Evolutionary conservation across 2,797 vertebrate species (phyloP).

Genomic region (Acropternis orthonyx): DNA sequence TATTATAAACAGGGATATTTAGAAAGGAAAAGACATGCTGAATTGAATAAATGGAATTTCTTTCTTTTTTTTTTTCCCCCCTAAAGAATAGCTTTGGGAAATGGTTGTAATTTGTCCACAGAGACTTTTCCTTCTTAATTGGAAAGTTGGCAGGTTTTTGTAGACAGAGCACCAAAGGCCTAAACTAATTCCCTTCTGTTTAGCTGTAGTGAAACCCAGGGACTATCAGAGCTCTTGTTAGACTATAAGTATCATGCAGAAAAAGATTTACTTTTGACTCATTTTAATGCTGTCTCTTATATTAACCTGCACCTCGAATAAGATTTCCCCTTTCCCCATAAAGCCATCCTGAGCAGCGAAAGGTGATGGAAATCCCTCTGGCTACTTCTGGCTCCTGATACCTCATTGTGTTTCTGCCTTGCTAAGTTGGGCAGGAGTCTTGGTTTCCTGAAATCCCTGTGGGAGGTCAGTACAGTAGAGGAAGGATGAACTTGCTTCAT

Average conservation of each 20-base stretch:
- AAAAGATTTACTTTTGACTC: not conserved
- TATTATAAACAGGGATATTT: not conserved
- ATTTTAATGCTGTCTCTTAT: not conserved
- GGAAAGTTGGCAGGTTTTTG: not conserved
- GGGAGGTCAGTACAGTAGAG: not conserved
- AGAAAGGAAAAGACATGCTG: not conserved
- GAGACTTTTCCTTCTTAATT: not conserved
- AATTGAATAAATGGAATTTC: not conserved
- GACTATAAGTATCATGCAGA: not conserved
- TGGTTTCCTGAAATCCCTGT: not conserved
- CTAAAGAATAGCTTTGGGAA: not conserved
- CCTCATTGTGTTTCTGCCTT: not conserved
- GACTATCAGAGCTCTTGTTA: not conserved
- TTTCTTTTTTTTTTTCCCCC: not conserved
- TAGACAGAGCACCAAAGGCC: not conserved
- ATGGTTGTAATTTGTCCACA: not conserved
- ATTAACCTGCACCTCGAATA: not conserved
- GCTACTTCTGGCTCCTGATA: not conserved
- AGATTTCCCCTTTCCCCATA: not conserved
- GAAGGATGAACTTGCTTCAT: not conserved
- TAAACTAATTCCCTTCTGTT: not conserved
- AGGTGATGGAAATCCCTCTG: not conserved
- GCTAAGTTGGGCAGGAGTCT: not conserved
- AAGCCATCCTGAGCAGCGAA: not conserved
- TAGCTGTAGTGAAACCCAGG: not conserved